Evolutionary conservation across 1,140 invertebrate genomes (phyloP).

Genomic region (Brachionus sp.): DNA sequence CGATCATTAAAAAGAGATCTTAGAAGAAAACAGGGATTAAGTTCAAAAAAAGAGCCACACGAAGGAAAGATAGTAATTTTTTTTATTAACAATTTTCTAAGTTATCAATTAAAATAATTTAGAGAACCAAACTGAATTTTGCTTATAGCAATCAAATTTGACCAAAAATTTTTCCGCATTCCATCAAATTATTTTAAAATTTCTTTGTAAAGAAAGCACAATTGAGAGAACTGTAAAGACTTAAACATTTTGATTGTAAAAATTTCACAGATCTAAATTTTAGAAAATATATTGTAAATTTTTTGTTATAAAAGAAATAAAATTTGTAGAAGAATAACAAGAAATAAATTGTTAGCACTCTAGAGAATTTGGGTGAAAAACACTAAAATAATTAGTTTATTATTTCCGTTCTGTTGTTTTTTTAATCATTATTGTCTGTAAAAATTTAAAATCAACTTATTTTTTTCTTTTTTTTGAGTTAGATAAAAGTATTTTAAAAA

Average conservation of each 20-base stretch:
- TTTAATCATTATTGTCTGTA: constrained; percentile 10
- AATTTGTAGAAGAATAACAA: not conserved
- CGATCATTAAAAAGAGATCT: constrained; percentile 38
- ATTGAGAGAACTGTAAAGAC: not conserved
- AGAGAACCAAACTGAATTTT: constrained; percentile 16
- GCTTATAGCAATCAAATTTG: constrained; percentile 17
- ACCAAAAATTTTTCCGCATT: not conserved
- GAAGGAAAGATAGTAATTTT: constrained; percentile 28
- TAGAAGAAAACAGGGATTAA: constrained; percentile 37
- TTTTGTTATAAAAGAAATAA: not conserved
- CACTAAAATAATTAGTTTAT: not conserved
- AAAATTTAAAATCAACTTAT: not conserved
- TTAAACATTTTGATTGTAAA: not conserved
- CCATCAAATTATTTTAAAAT: not conserved
- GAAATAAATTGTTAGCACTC: not conserved
- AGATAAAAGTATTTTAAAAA: not conserved
- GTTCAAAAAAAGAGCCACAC: constrained; percentile 26
- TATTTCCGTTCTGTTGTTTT: constrained; percentile 14
- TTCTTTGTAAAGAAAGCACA: not conserved
- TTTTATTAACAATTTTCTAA: not conserved
- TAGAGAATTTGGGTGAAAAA: not conserved
- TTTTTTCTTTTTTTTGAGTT: not conserved
- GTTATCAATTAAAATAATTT: not conserved
- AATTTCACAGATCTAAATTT: not conserved
- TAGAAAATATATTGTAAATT: not conserved